Percentiles rank a stretch among this genome's conserved stretches.
These are phyloP conservation scores for Tetragonula clypearis DNA, from an alignment of 1,140 invertebrate genomes.

Conservation along the genomic window DNA sequence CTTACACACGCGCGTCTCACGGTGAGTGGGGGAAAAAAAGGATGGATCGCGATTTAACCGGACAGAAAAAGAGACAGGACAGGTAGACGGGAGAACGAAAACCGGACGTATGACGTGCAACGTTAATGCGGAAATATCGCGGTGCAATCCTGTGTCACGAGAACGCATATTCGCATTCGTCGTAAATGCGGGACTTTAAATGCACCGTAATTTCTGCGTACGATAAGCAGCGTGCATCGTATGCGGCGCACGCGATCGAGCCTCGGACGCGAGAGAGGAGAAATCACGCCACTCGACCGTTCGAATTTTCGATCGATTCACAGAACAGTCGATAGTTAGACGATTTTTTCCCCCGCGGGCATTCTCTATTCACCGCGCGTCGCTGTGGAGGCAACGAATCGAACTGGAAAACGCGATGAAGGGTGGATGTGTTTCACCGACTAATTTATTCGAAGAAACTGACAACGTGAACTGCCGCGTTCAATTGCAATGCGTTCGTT, in stretches of 20 bases:
- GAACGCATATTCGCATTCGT: conserved; percentile 38
- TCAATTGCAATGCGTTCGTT: neutral
- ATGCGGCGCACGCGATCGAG: conserved; percentile 21
- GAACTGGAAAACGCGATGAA: no score
- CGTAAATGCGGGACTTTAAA: conserved; percentile 50
- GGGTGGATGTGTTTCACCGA: no score
- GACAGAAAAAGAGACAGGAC: neutral
- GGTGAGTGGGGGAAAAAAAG: neutral
- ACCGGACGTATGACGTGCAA: conserved; percentile 31
- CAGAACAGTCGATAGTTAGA: neutral
- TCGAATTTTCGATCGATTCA: conserved; percentile 35
- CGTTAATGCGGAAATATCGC: conserved; percentile 50
- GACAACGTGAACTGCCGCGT: no score
- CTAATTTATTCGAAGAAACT: neutral
- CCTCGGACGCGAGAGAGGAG: neutral
- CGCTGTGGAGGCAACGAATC: no score
- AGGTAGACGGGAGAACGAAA: conserved; percentile 23
- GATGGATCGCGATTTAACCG: neutral
- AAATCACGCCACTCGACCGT: neutral
- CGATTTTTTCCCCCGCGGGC: neutral
- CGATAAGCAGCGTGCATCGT: conserved; percentile 38
- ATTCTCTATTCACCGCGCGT: no score
- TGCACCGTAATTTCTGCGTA: conserved; percentile 47
- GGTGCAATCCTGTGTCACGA: conserved; percentile 42
- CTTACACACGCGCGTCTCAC: neutral